Evolutionary conservation across 2,888 invertebrate genomes (phyloP).

Genomic region (Caenorhabditis virilis): DNA sequence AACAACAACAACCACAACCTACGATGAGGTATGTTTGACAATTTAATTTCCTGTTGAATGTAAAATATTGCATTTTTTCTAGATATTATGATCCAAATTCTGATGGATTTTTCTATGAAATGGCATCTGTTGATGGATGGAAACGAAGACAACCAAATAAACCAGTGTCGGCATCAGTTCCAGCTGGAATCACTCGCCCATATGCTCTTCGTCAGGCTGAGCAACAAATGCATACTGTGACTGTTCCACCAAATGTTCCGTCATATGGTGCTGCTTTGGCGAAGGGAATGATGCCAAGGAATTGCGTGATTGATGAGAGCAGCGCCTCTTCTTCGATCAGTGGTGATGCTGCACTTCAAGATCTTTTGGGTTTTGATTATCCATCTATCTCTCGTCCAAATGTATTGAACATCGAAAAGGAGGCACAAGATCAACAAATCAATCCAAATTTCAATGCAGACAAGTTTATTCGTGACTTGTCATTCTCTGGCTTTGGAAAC

Average conservation of each 20-base stretch:
- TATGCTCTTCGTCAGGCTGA: slow-evolving; percentile 12
- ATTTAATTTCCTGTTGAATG: background rate
- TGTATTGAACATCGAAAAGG: background rate
- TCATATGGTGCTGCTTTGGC: slow-evolving; percentile 51
- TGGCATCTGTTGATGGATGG: slow-evolving; percentile 68
- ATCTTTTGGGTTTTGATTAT: background rate
- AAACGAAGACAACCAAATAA: slow-evolving; percentile 48
- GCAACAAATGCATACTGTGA: slow-evolving; percentile 1
- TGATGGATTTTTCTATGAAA: slow-evolving; percentile 67
- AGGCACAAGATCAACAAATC: slow-evolving; percentile 1
- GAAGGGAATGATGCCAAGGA: slow-evolving; percentile 51
- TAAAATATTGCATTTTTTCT: slow-evolving; percentile 25
- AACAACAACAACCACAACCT: slow-evolving; percentile 5
- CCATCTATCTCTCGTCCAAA: slow-evolving; percentile 1
- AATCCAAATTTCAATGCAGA: slow-evolving; percentile 53
- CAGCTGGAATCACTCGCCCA: slow-evolving; percentile 24
- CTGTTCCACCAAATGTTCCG: background rate
- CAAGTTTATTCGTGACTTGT: slow-evolving; percentile 53
- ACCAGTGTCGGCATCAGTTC: slow-evolving; percentile 33
- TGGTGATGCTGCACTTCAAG: slow-evolving; percentile 18
- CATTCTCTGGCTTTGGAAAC: slow-evolving; percentile 21
- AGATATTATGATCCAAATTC: slow-evolving; percentile 63
- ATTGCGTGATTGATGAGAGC: slow-evolving; percentile 45
- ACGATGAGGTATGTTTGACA: background rate
- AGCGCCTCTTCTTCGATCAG: slow-evolving; percentile 37